These are phyloP conservation scores for Clarias platycephalus DNA, from an alignment of 2,797 vertebrate species.

Conservation along the genomic window DNA sequence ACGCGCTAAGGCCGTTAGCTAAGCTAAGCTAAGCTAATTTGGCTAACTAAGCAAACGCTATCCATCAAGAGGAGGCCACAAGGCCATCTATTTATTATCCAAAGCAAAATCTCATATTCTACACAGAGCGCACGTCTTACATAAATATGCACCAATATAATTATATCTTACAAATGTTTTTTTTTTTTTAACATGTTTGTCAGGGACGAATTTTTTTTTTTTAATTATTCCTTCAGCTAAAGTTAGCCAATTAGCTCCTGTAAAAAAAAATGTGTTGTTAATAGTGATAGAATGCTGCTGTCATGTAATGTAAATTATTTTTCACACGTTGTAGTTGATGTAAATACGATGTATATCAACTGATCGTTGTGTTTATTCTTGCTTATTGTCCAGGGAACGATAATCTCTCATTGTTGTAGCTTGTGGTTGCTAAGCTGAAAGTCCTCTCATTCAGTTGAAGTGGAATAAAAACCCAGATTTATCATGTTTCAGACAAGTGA, in stretches of 20 bases:
- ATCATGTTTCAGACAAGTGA: background rate
- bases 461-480: conserved; percentile 48
- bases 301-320: background rate
- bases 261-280: background rate
- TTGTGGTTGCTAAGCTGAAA: conserved; percentile 54
- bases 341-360: background rate
- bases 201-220: no score
- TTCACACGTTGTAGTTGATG: background rate
- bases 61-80: conserved; percentile 58
- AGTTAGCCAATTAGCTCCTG: conserved; percentile 24
- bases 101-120: conserved; percentile 44
- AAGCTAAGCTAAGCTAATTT: conserved; percentile 26
- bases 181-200: background rate
- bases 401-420: conserved; percentile 75
- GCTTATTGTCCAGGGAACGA: conserved; percentile 49
- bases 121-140: background rate
- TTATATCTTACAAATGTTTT: background rate
- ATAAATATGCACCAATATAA: background rate
- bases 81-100: conserved; percentile 46
- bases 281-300: background rate
- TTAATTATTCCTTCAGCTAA: conserved; percentile 6
- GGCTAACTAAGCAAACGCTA: conserved; percentile 29
- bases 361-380: background rate
- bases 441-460: conserved; percentile 54
- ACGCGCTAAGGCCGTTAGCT: conserved; percentile 12